Evolutionary conservation across 2,888 invertebrate genomes (phyloP).

Genomic region (Biston betularia): DNA sequence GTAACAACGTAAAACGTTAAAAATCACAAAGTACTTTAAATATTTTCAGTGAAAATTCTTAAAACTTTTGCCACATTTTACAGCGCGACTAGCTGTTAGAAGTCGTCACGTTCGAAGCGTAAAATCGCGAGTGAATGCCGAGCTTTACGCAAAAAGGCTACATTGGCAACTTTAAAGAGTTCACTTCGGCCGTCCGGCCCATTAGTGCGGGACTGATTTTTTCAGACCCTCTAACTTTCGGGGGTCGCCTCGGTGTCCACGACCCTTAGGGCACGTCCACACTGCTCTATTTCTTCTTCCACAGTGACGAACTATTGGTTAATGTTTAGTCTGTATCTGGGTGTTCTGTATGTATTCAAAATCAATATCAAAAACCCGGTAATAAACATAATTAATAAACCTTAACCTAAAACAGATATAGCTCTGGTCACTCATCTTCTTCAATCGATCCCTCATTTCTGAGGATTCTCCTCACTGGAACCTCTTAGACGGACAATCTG

Average conservation of each 20-base stretch:
- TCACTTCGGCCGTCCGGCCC: conserved; percentile 70
- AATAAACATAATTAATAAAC: no score
- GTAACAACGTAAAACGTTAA: not conserved
- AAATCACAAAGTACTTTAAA: not conserved
- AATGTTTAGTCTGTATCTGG: no score
- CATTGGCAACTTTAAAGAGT: conserved; percentile 69
- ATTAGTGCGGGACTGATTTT: conserved; percentile 74
- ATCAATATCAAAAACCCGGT: no score
- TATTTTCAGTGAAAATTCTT: conserved; percentile 11
- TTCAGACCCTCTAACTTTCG: conserved; percentile 67
- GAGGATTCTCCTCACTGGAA: no score
- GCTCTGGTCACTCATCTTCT: no score
- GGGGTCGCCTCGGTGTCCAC: conserved; percentile 55
- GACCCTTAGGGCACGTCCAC: conserved; percentile 35
- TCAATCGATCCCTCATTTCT: no score
- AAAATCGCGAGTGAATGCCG: conserved; percentile 33
- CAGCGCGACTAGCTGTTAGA: conserved; percentile 13
- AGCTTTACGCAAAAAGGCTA: conserved; percentile 48
- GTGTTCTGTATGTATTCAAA: no score
- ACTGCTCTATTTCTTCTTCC: not conserved
- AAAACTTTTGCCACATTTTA: conserved; percentile 21
- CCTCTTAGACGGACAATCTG: no score
- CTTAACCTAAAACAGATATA: no score
- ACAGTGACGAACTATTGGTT: no score
- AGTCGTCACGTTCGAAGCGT: conserved; percentile 32